Base-by-base conservation (phyloP, 92 coral and sea anemone genomes). In the Palythoa grandiflora region DNA sequence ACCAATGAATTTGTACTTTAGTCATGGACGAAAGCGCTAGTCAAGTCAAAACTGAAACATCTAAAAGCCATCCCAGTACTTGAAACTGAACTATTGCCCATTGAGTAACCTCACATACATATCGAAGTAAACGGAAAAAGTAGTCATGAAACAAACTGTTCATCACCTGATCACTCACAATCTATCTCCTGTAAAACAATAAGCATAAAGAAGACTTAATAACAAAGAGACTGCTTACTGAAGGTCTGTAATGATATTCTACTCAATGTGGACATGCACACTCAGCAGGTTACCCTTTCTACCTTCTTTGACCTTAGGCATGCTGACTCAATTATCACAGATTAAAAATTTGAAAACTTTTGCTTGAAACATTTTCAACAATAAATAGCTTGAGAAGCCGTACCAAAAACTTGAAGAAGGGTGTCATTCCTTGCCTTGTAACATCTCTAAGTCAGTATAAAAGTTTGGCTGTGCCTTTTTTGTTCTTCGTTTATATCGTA, bases 41-140 rank as follows among this genome's bases (percentile, higher is more conserved):
- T 83, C 59, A 68, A 68, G 59, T 79, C 87, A 14, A 83, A 83
- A n/a, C 87, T 68, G 65, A 83, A 83, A 38, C 17, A 83, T 39
- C 53, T 50, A 15, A 70, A 70, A 15, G 39, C 61, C 9, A 38
- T 13, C 57, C 78, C 61, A 1, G 74, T 83, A 10, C 39, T 15
- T 61, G 66, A 83, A 17, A n/a, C n/a, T n/a, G n/a, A 83, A 83
- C 87, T 83, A 61, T 28, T 78, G 78, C 28, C 87, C 55, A 19
- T 16, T 83, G 8, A 85, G 83, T 44, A 85, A 51, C 44, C 50
- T 85, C 9, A n/a, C 88, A 12, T 73, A 20, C 78, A n/a, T 85
- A 28, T 85, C 83, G 37, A 85, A 73, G 36, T 50, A 35, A 44
- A 74, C 83, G 39, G 88, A 73, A 85, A 85, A 85, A 38, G 63